Base-by-base conservation (phyloP, 37 sponge, comb jelly and placozoan genomes). In the Axinella damicornis region DNA sequence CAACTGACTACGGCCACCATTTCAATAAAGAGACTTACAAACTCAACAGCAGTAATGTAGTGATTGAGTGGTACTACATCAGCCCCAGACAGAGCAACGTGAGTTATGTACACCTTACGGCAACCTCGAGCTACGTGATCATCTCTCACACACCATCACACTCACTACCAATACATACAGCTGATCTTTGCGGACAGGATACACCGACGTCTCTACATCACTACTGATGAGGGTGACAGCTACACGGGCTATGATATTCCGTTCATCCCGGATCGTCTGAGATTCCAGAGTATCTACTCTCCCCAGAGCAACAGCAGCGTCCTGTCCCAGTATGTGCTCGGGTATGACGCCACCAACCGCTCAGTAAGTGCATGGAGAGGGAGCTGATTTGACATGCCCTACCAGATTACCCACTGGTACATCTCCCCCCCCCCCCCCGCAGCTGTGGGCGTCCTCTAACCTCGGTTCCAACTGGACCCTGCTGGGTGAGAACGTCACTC, bases 1-100 rank as follows among this genome's bases (percentile, higher is more conserved):
- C 94, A 34, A 86, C 72, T 18, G 91, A 94, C 54, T 90, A 94
- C 79, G 94, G 94, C 1, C 74, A 72, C 33, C 79, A 83, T 27
- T 89, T 94, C 71, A 24, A 21, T 0, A 90, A 94, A 66, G 92
- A 89, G 35, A 90, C 84, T 1, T 18, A 40, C 38, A 79, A 89
- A 55, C 80, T 70, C 55, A 53, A 46, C 18, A 9, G n/a, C n/a
- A 24, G 6, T 31, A n/a, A 78, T 73, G 66, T 77, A 25, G 65
- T 86, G 54, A 60, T 87, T 2, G 62, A 78, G 66, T 92, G 80
- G 88, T 83, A 79, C 79, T 83, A 74, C 65, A 65, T 87, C 68
- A 70, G 80, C 69, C 81, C 88, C 35, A 35, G 39, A 55, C 53
- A 33, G 74, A 36, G 69, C 20, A 39, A 56, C 65, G 89, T 91